phyloP scores from a whole-genome alignment of 2,888 invertebrate species.

The Vannuccia rotundouncinata region DNA sequence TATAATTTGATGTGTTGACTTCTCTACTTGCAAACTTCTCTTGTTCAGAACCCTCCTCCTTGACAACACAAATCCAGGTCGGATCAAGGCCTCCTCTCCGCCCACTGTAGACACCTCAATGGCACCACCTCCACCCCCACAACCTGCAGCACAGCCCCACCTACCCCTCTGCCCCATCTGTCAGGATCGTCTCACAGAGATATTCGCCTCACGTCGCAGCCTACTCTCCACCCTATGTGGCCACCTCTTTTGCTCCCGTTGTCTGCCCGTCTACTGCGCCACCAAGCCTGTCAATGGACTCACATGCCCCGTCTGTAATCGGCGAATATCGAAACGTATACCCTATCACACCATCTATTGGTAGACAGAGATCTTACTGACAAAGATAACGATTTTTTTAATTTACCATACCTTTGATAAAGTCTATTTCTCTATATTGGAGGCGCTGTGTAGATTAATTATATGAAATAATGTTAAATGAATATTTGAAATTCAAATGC shows the following conservation, averaged over 20 bases:
- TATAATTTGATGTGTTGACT: too few relatives aligned
- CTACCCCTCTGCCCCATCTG: conserved; percentile 1
- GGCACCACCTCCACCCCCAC: not conserved
- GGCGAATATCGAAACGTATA: not conserved
- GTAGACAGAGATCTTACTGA: too few relatives aligned
- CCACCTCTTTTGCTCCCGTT: conserved; percentile 3
- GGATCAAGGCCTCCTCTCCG: not conserved
- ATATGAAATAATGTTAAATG: too few relatives aligned
- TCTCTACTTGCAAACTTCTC: too few relatives aligned
- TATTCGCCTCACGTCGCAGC: not conserved
- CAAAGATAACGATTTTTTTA: too few relatives aligned
- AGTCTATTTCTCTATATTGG: too few relatives aligned
- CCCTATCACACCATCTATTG: not conserved
- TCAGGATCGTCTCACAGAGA: conserved; percentile 4
- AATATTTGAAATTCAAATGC: too few relatives aligned
- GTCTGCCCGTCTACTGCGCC: not conserved
- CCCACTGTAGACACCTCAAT: not conserved
- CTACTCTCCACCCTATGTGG: conserved; percentile 4
- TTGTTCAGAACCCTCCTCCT: not conserved
- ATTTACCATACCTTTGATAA: too few relatives aligned
- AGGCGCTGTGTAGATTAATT: too few relatives aligned
- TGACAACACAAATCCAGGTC: not conserved
- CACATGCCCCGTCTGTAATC: not conserved
- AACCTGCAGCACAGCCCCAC: not conserved
- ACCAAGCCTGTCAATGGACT: conserved; percentile 9